Base-by-base conservation (phyloP, 2,797 vertebrate species). In the Sarcoramphus papa region DNA sequence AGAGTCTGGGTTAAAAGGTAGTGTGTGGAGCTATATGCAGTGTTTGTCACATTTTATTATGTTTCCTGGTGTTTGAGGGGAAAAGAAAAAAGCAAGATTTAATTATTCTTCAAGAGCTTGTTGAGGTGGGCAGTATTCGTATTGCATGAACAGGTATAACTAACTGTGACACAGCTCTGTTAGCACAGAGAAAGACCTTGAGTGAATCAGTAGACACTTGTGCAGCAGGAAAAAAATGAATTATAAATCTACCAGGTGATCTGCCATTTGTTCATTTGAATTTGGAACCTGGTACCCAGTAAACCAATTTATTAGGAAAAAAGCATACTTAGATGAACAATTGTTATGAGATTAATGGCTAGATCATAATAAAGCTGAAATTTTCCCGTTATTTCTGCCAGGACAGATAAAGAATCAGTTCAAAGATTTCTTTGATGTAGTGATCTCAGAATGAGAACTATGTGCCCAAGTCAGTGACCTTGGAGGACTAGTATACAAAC, bases 21-120 rank as follows among this genome's bases (percentile, higher is more conserved):
- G 5, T 14, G 19, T n/a, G 18, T 45, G 7, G 60, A 79, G 10
- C 7, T 57, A 7, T 33, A 24, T 23, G 20, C 1, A 0, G 2
- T 31, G 12, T 37, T 90, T 53, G 1, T 41, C 17, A 27, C 4
- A 2, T 68, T 94, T 64, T 40, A 25, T 48, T 67, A 5, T 27
- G 22, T 60, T 89, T 91, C 45, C 14, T 40, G 2, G 1, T 53
- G 7, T 27, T 57, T 47, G 41, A 48, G 14, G 50, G 30, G 41
- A 50, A 86, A 78, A 50, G 2, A 14, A 60, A 53, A 70, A 47
- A 35, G 0, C 12, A 43, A 57, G 21, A 64, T 72, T 64, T 60
- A 60, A 37, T 65, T 76, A 33, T 23, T 62, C 25, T 67, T 85
- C 23, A 62, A 65, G 40, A 54, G 2, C 11, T 30, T 50, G 1